phyloP scores from a whole-genome alignment of 2,113 vertebrate species.

The sheep (Ovis aries) region DNA sequence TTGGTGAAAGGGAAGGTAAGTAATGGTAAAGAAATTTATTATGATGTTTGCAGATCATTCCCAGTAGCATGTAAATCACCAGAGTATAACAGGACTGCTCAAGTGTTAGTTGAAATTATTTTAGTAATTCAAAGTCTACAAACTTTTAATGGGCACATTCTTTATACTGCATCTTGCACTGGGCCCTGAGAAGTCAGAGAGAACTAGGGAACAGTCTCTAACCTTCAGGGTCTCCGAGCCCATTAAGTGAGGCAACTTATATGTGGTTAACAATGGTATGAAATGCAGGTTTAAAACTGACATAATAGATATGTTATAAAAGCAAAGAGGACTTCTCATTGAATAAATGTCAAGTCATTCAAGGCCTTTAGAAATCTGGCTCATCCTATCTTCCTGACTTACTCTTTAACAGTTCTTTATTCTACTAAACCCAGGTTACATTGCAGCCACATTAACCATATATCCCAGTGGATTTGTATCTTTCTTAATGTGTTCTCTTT shows the following conservation, averaged over 20 bases:
- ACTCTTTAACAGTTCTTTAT: neutral
- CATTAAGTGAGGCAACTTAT: neutral
- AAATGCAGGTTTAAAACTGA: neutral
- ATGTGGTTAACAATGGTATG: neutral
- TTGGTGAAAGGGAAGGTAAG: neutral
- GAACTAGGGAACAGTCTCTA: neutral
- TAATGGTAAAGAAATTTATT: neutral
- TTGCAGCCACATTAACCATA: neutral
- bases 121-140: neutral
- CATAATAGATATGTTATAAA: neutral
- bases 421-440: neutral
- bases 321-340: neutral
- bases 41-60: neutral
- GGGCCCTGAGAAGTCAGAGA: neutral
- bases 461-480: neutral
- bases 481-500: neutral
- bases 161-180: neutral
- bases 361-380: neutral
- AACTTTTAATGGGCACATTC: neutral
- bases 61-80: neutral
- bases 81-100: neutral
- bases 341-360: neutral
- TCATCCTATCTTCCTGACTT: neutral
- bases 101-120: neutral
- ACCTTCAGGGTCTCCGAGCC: neutral